Base-by-base conservation (phyloP, 2,797 vertebrate species). In the Rhinella marina region DNA sequence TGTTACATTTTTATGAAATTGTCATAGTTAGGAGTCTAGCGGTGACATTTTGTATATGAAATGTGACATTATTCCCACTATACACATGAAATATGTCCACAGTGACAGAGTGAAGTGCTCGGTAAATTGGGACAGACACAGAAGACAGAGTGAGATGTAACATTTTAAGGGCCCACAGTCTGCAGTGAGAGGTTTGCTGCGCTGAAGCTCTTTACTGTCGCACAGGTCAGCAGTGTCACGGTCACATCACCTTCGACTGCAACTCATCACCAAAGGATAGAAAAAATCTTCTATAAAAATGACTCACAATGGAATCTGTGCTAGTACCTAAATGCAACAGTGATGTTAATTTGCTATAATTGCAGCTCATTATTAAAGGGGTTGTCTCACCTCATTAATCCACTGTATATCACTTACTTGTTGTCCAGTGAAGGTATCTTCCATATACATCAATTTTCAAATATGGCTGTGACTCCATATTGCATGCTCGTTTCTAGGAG, bases 31-130 rank as follows among this genome's bases (percentile, higher is more conserved):
- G 84, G 25, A 73, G 57, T 81, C 82, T 77, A 48, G 32, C 72
- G 12, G 21, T 50, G 77, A 75, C 79, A 85, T 27, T 75, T 81
- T 82, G 70, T 86, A 82, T 41, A 86, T 66, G 62, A 75, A 88
- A 81, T 88, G 50, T 88, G 88, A 81, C 59, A 70, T 86, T 76
- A 77, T 48, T 56, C 27, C 29, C 64, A 57, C 25, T 88, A 79
- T 73, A 48, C 57, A 79, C 4, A n/a, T 85, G 68, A 83, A 77
- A 70, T 86, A 86, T 75, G 72, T 78, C 48, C 73, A 27, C 13
- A 13, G 70, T 76, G 86, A 80, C 83, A 81, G 57, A 70, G 50
- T 52, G 54, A 88, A 75, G 77, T 25, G 48, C 32, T 56, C 81
- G 54, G 56, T 73, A 76, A 73, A 81, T 29, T 75, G 84, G 68